These are phyloP conservation scores for Helicoverpa armigera DNA, from an alignment of 1,140 invertebrate species.

Conservation along the genomic window DNA sequence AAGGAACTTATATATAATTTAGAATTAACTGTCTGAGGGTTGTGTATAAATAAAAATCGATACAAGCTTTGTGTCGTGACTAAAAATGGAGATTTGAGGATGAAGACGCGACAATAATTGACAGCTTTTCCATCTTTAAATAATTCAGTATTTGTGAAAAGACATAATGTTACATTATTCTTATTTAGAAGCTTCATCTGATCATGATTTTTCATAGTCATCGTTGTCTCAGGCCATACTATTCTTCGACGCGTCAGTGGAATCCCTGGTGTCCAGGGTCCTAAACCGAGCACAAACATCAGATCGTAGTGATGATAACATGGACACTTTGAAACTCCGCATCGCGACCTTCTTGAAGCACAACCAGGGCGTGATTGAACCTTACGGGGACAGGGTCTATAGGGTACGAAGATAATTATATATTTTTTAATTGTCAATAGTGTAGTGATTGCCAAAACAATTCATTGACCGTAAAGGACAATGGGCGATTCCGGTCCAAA, in stretches of 20 bases:
- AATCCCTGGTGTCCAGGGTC: slow-evolving; percentile 94
- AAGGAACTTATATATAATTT: slow-evolving; percentile 48
- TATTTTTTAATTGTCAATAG: not conserved
- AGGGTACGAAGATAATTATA: not conserved
- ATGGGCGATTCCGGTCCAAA: too few species aligned
- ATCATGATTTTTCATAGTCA: not conserved
- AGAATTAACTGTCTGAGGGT: not conserved
- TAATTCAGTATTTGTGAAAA: too few species aligned
- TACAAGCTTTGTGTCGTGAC: too few species aligned
- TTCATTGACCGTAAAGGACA: too few species aligned
- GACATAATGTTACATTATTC: not conserved
- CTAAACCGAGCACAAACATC: slow-evolving; percentile 95
- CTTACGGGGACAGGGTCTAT: slow-evolving; percentile 93
- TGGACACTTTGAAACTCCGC: slow-evolving; percentile 97
- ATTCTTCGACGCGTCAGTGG: slow-evolving; percentile 93
- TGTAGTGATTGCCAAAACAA: too few species aligned
- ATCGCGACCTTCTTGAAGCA: slow-evolving; percentile 97
- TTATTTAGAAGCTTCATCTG: not conserved
- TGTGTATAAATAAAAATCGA: too few species aligned
- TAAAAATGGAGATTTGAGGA: too few species aligned
- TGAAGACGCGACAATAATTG: too few species aligned
- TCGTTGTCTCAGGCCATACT: slow-evolving; percentile 77
- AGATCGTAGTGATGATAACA: slow-evolving; percentile 99
- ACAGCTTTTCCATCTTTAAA: too few species aligned
- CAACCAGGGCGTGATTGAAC: slow-evolving; percentile 95